Evolutionary conservation across 2,888 invertebrate genomes (phyloP), one percentile per base, ranked within the genome.

Genomic region (Thecocarcelia acutangulata): DNA sequence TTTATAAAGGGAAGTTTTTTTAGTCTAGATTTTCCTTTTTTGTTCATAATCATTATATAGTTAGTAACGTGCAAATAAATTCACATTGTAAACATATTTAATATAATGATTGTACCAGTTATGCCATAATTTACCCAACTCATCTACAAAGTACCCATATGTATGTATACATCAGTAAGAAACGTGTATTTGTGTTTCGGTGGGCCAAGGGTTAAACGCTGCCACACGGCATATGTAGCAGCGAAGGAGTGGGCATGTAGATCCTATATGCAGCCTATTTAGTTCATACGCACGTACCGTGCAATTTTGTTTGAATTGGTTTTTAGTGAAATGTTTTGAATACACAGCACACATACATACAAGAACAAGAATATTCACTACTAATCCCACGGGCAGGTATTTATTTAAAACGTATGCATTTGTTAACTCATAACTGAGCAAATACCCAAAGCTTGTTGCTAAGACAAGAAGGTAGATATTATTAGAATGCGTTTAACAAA

Each of bases 101-200:
- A 64, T 68, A 64, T 64, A 64, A 80, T 75, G 78, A 82, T 78
- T 76, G 83, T 68, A 58, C 63, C 21, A 63, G 63, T 70, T 80
- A 80, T 80, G 80, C 80, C 83, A 80, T 80, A 83, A 79, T 83
- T 83, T 80, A 63, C 21, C 59, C 61, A 58, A 73, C 63, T 58
- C 52, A 66, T 66, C 50, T 46, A 21, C 28, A 76, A 72, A 73
- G n/a, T 73, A 80, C 48, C 61, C 66, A 66, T 50, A 48, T 76
- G 42, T 15, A 28, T 42, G 42, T 15, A 28, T 42, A 64, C 50
- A 52, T 24, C 42, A 1, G 3, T 42, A 61, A 61, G 42, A 5
- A 52, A 59, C 63, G 17, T 77, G 13, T 28, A 1, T 61, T 17
- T 61, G 13, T 9, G 19, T 44, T 56, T 48, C 42, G n/a, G 28